A percentile compares a stretch with the other conserved stretches of the same genome.
phyloP scores from a whole-genome alignment of 2,797 vertebrate species.

The Cygnus olor region DNA sequence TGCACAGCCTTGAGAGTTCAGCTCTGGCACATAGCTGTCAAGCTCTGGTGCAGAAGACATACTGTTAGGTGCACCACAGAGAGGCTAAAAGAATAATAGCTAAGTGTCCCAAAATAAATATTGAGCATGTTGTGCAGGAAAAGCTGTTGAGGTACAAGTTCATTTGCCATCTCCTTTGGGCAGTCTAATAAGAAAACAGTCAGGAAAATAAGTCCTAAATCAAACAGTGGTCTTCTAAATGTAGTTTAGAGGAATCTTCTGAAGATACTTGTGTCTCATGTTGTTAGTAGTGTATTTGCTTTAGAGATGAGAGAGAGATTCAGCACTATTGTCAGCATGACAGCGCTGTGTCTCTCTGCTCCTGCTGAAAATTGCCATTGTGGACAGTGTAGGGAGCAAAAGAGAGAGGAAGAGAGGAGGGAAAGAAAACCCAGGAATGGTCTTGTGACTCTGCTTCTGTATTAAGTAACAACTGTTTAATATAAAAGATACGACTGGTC shows the following conservation, averaged over 20 bases:
- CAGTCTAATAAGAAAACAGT: not conserved
- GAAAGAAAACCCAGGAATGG: not conserved
- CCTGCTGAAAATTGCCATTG: not conserved
- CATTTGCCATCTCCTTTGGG: not conserved
- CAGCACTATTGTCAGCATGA: not conserved
- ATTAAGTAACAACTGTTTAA: not conserved
- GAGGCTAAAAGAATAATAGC: not conserved
- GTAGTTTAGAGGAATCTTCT: not conserved
- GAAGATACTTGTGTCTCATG: not conserved
- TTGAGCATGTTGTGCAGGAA: not conserved
- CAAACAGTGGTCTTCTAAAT: not conserved
- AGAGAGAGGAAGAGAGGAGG: not conserved
- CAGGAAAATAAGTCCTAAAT: not conserved
- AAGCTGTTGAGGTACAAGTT: not conserved
- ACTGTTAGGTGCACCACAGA: not conserved
- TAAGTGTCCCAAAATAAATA: not conserved
- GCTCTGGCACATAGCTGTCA: not conserved
- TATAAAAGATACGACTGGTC: not conserved
- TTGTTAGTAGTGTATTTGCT: not conserved
- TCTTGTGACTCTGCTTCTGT: not conserved
- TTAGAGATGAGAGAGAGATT: not conserved
- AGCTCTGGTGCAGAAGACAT: not conserved
- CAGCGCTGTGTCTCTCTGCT: accelerated
- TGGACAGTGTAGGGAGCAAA: too few species aligned
- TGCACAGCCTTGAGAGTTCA: not conserved